Evolutionary conservation across 2,113 vertebrate genomes (phyloP).

Genomic region (Theristicus caerulescens): DNA sequence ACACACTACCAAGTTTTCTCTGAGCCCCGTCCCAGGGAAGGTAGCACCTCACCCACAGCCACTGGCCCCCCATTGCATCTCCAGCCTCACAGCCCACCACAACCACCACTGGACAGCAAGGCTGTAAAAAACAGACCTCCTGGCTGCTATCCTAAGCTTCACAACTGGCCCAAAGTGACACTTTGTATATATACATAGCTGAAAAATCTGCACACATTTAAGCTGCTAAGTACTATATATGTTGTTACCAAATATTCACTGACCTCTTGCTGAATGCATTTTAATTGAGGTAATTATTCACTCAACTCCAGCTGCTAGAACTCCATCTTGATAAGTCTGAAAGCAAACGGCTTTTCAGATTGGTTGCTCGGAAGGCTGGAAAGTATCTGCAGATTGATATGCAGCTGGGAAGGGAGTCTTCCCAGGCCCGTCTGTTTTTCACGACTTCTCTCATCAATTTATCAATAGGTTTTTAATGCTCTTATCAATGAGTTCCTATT

Average conservation of each 20-base stretch:
- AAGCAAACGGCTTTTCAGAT: conserved; percentile 33
- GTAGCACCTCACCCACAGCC: not conserved
- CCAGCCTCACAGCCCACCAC: not conserved
- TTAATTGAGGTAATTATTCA: conserved; percentile 69
- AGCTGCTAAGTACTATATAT: conserved; percentile 37
- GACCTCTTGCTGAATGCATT: conserved; percentile 58
- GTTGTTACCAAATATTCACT: conserved; percentile 50
- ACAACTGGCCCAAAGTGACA: not conserved
- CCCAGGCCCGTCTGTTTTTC: not conserved
- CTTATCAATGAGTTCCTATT: not conserved
- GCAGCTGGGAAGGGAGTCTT: not conserved
- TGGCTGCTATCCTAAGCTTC: not conserved
- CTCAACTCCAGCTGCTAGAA: conserved; percentile 49
- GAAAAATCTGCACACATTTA: conserved; percentile 50
- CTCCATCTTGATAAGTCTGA: conserved; percentile 9
- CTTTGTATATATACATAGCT: conserved; percentile 34
- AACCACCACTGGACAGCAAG: not conserved
- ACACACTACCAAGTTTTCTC: accelerated
- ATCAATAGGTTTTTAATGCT: conserved; percentile 4
- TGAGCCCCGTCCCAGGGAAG: not conserved
- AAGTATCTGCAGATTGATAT: not conserved
- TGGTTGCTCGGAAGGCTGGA: not conserved
- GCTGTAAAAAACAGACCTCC: not conserved
- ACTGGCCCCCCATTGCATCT: not conserved
- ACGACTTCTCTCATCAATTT: not conserved